Evolutionary conservation across 64 coral and sea anemone genomes (phyloP).

Genomic region (Montipora efflorescens): DNA sequence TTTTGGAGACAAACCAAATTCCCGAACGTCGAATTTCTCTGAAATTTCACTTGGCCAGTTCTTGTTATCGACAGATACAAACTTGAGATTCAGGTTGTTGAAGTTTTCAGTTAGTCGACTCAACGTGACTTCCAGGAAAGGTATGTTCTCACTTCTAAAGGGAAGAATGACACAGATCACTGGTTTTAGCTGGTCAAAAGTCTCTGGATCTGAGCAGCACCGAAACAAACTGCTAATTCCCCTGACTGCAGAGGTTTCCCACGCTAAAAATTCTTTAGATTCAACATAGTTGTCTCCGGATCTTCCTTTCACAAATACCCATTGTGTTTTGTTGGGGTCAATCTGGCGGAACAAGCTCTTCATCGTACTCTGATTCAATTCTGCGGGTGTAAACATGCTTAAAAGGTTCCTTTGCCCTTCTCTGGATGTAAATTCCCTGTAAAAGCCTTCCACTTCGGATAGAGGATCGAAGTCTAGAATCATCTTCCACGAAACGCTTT

Average conservation of each 20-base stretch:
- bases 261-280: conserved; percentile 3
- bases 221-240: conserved; percentile 47
- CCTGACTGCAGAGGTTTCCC: conserved; percentile 18
- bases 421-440: conserved; percentile 36
- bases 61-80: conserved; percentile 30
- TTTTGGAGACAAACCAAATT: conserved; percentile 17
- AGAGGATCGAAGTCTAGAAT: conserved; percentile 65
- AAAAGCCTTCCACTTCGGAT: conserved; percentile 75
- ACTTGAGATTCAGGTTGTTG: conserved; percentile 17
- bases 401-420: conserved; percentile 41
- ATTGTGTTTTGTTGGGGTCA: conserved; percentile 53
- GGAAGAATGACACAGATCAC: conserved; percentile 71
- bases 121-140: conserved; percentile 56
- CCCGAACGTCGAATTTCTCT: background rate
- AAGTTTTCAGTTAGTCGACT: conserved; percentile 61
- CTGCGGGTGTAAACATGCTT: conserved; percentile 56
- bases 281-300: conserved; percentile 20
- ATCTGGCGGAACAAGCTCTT: conserved; percentile 29
- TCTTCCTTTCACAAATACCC: conserved; percentile 83
- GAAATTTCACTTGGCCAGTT: background rate
- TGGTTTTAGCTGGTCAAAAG: conserved; percentile 62
- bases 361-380: conserved; percentile 21
- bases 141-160: background rate
- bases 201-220: conserved; percentile 71
- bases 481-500: conserved; percentile 72